These are phyloP conservation scores for Hanleya hanleyi DNA, from an alignment of 2,888 invertebrate genomes.

Conservation along the genomic window DNA sequence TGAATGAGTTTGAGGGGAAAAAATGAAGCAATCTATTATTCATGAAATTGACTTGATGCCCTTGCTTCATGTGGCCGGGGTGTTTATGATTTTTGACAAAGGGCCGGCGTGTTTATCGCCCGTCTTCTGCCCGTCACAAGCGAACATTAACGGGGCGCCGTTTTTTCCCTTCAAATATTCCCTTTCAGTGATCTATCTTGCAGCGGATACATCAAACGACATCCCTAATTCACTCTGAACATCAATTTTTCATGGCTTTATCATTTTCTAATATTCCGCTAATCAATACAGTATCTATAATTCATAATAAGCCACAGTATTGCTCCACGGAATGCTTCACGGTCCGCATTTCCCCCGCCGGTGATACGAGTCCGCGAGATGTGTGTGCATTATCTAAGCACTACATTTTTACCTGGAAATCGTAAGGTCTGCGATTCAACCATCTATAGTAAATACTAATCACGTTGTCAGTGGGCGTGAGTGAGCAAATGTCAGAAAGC, in stretches of 20 bases:
- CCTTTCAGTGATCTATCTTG: constrained; percentile 7
- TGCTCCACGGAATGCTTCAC: neutral
- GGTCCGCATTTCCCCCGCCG: too few relatives aligned
- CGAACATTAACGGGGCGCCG: neutral
- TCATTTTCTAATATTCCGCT: constrained; percentile 7
- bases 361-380: too few relatives aligned
- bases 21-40: neutral
- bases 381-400: too few relatives aligned
- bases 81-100: constrained; percentile 7
- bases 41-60: neutral
- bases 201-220: neutral
- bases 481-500: neutral
- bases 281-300: neutral
- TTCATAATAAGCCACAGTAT: neutral
- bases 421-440: too few relatives aligned
- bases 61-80: neutral
- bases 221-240: neutral
- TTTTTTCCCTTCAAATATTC: constrained; percentile 3
- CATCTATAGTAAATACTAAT: neutral
- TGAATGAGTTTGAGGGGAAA: neutral
- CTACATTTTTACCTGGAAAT: too few relatives aligned
- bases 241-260: constrained; percentile 10
- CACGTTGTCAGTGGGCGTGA: neutral
- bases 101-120: neutral
- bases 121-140: neutral